A percentile compares a stretch with the other conserved stretches of the same genome.
Conservation (phyloP, 2,113 vertebrate species). For the Oophaga pumilio region DNA sequence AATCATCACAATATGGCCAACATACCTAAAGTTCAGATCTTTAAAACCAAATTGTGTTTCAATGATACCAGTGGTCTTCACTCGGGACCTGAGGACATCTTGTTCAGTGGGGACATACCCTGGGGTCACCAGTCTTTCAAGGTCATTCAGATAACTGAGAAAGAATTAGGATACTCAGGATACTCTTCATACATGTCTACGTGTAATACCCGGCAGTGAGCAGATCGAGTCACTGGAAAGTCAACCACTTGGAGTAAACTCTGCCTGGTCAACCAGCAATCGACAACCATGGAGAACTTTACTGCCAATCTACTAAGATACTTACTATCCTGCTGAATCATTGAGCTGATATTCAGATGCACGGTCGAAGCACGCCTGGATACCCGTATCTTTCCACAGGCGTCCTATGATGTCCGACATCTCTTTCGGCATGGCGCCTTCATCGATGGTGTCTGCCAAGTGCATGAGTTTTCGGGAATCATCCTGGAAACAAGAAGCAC, state of each 20-base stretch:
- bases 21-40: conserved; percentile 94
- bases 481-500: conserved; percentile 72
- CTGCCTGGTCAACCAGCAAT: not conserved
- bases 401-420: conserved; percentile 89
- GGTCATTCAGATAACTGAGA: conserved; percentile 88
- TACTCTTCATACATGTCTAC: not conserved
- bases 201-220: not conserved
- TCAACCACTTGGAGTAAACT: not conserved
- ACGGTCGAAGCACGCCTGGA: conserved; percentile 91
- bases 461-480: conserved; percentile 93
- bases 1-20: not conserved
- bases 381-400: conserved; percentile 93
- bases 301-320: not conserved
- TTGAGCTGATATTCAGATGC: conserved; percentile 98
- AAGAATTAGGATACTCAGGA: rapidly evolving
- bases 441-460: conserved; percentile 94
- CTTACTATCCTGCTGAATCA: conserved; percentile 95
- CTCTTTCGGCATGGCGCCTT: conserved; percentile 95
- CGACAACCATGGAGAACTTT: not conserved
- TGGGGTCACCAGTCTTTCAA: conserved; percentile 86
- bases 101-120: conserved; percentile 96
- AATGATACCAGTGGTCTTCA: conserved; percentile 97
- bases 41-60: conserved; percentile 94
- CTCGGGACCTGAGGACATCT: conserved; percentile 92
- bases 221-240: not conserved